Conservation (phyloP, 1,140 invertebrate genomes). For the Drosophila watanabei region DNA sequence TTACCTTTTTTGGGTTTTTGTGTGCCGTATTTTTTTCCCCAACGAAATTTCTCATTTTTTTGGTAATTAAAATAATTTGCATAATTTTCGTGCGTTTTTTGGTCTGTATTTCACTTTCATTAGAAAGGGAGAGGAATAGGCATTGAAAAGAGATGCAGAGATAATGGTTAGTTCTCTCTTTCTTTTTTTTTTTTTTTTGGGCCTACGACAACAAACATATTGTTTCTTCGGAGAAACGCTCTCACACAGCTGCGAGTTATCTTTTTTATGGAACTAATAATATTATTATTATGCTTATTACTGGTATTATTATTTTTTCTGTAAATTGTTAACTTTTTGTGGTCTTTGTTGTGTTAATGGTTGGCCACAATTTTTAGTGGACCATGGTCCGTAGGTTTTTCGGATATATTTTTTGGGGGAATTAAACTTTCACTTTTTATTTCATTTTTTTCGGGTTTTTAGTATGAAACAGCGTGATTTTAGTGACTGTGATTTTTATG, state of each 20-base stretch:
- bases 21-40: slow-evolving; percentile 3
- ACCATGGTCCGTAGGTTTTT: slow-evolving; percentile 59
- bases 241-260: slow-evolving; percentile 18
- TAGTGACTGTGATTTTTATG: slow-evolving; percentile 31
- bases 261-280: slow-evolving; percentile 42
- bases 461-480: slow-evolving; percentile 62
- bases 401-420: slow-evolving; percentile 36
- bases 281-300: slow-evolving; percentile 65
- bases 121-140: slow-evolving; percentile 60
- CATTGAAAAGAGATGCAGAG: neutral
- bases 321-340: slow-evolving; percentile 44
- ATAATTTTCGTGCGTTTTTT: slow-evolving; percentile 76
- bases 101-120: slow-evolving; percentile 77
- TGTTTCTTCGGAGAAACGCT: slow-evolving; percentile 56
- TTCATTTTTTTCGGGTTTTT: slow-evolving; percentile 63
- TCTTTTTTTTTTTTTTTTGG: slow-evolving; percentile 25
- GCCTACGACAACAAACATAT: slow-evolving; percentile 82
- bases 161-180: slow-evolving; percentile 13
- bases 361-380: slow-evolving; percentile 75
- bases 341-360: slow-evolving; percentile 76
- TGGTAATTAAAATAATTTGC: slow-evolving; percentile 84
- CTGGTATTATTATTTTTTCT: slow-evolving; percentile 44
- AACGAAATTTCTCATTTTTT: slow-evolving; percentile 77
- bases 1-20: slow-evolving; percentile 25
- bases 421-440: slow-evolving; percentile 85